These are phyloP conservation scores for Copidosoma floridanum DNA, from an alignment of 1,140 invertebrate genomes.

Conservation along the genomic window DNA sequence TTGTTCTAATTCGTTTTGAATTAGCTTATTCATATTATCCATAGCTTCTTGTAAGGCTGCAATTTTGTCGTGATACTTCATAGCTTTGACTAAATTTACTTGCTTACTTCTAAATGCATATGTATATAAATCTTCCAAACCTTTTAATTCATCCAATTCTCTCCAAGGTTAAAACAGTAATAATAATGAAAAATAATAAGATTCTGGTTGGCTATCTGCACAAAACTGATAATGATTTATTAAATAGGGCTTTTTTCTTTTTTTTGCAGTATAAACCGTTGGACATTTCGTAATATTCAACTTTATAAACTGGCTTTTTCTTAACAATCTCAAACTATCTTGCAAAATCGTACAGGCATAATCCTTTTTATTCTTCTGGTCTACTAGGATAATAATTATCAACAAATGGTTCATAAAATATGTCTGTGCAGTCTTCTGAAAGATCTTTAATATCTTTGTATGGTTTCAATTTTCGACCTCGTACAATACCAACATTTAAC, in stretches of 20 bases:
- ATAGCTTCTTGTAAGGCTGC: slow-evolving; percentile 19
- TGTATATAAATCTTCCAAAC: slow-evolving; percentile 15
- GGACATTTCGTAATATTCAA: slow-evolving; percentile 17
- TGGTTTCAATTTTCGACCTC: slow-evolving; percentile 37
- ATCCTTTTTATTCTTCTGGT: slow-evolving; percentile 21
- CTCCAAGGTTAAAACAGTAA: slow-evolving; percentile 32
- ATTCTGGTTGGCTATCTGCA: slow-evolving; percentile 25
- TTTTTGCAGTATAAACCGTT: slow-evolving; percentile 26
- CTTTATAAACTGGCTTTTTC: slow-evolving; percentile 14
- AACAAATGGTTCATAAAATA: slow-evolving; percentile 35
- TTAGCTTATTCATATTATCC: slow-evolving; percentile 23
- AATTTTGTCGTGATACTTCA: slow-evolving; percentile 29
- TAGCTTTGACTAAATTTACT: slow-evolving; percentile 16
- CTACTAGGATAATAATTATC: slow-evolving; percentile 37
- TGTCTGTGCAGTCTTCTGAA: slow-evolving; percentile 29
- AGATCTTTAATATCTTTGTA: slow-evolving; percentile 33
- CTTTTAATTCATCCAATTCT: slow-evolving; percentile 26
- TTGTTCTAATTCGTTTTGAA: slow-evolving; percentile 20
- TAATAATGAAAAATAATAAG: slow-evolving; percentile 28
- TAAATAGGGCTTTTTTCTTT: slow-evolving; percentile 29
- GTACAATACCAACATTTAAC: slow-evolving; percentile 40
- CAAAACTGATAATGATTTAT: slow-evolving; percentile 34
- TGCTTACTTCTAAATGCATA: slow-evolving; percentile 22
- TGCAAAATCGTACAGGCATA: slow-evolving; percentile 31
- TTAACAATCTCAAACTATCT: slow-evolving; percentile 29